These are phyloP conservation scores for Mormoops blainvillei DNA, from an alignment of 2,113 vertebrate genomes.

Conservation along the genomic window DNA sequence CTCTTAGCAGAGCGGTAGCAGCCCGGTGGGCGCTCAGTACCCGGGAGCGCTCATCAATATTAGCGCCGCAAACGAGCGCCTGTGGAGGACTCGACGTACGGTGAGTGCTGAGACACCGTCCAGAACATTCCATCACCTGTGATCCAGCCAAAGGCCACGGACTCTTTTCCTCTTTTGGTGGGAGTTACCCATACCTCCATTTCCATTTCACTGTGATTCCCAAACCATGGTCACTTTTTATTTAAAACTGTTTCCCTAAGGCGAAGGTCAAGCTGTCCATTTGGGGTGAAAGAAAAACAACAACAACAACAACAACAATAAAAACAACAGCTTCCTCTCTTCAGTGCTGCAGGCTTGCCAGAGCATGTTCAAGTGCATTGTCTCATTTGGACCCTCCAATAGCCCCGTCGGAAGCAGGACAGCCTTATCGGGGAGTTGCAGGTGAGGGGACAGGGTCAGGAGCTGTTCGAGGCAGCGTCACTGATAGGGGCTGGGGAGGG, in stretches of 20 bases:
- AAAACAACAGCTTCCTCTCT: neutral
- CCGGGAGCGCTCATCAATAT: fast-evolving
- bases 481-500: fast-evolving
- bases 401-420: too few relatives aligned
- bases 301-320: fast-evolving
- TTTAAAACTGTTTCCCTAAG: neutral
- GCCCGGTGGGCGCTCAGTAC: fast-evolving
- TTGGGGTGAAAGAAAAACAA: neutral
- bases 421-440: too few relatives aligned
- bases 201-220: neutral
- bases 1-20: neutral
- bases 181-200: neutral
- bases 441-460: neutral
- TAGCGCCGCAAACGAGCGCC: fast-evolving
- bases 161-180: neutral
- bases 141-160: neutral
- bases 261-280: neutral
- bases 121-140: fast-evolving
- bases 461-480: fast-evolving
- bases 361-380: neutral
- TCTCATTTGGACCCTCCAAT: fast-evolving
- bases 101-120: fast-evolving
- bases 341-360: neutral
- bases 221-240: neutral
- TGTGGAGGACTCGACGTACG: fast-evolving